Conservation (phyloP, 2,113 vertebrate genomes). For the Xiphorhynchus elegans region DNA sequence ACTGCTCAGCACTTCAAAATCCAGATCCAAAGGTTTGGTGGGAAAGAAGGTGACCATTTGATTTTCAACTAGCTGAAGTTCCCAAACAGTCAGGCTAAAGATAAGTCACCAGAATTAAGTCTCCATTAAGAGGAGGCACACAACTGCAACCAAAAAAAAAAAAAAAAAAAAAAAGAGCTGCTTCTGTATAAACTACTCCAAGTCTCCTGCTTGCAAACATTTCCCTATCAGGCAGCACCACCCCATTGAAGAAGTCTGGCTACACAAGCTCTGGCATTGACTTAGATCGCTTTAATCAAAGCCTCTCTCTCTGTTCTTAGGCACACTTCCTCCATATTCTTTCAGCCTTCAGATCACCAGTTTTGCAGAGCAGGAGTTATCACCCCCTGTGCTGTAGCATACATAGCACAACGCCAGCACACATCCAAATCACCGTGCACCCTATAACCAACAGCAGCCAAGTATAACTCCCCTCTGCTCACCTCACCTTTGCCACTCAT, state of each 20-base stretch:
- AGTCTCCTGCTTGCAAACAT: not conserved
- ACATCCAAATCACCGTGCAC: no score
- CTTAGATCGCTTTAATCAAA: not conserved
- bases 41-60: not conserved
- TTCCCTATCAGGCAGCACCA: not conserved
- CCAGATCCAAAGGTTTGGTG: not conserved
- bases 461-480: not conserved
- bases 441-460: not conserved
- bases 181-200: not conserved
- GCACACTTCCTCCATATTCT: not conserved
- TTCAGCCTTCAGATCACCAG: not conserved
- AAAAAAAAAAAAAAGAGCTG: not conserved
- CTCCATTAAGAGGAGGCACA: not conserved
- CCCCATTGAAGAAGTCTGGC: rapidly evolving
- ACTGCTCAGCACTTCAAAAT: not conserved
- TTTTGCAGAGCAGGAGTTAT: not conserved
- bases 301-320: not conserved
- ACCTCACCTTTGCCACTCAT: not conserved
- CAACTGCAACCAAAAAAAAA: not conserved
- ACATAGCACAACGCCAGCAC: rapidly evolving
- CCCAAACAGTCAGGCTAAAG: not conserved
- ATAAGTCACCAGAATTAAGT: not conserved
- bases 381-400: rapidly evolving
- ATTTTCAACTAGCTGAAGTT: not conserved
- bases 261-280: not conserved